Conservation (phyloP, 2,797 vertebrate species). For the Neolamprologus multifasciatus region DNA sequence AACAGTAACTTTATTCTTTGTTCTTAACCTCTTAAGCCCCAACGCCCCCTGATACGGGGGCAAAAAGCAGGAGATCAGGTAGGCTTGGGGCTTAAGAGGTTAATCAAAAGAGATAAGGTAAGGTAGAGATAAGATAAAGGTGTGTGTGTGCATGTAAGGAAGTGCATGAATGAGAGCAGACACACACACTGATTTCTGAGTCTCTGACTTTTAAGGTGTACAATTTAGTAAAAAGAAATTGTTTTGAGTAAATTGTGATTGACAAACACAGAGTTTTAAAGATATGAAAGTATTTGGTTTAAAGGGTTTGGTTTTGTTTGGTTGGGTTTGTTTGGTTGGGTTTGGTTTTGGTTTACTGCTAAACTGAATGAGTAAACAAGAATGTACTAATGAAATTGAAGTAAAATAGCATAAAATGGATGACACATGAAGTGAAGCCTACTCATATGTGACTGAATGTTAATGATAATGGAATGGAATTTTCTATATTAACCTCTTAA, state of each 20-base stretch:
- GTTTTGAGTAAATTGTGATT: background rate
- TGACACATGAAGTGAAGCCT: background rate
- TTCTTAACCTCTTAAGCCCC: too few relatives aligned
- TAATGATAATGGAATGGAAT: background rate
- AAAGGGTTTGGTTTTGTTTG: too few relatives aligned
- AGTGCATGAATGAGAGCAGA: background rate
- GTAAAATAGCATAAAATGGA: background rate
- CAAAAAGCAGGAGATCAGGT: too few relatives aligned
- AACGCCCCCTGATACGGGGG: too few relatives aligned
- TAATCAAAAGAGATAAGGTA: background rate
- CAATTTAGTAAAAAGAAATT: background rate
- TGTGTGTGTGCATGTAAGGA: background rate
- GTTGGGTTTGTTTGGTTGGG: too few relatives aligned
- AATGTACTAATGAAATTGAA: background rate
- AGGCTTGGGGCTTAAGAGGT: too few relatives aligned
- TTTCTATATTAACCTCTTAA: background rate
- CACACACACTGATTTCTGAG: background rate
- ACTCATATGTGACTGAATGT: background rate
- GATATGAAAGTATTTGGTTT: background rate
- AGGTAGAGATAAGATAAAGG: background rate
- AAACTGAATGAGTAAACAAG: background rate
- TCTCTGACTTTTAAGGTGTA: background rate
- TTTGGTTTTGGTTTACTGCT: too few relatives aligned
- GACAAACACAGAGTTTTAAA: background rate
- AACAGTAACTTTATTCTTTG: background rate